Percentiles rank a stretch among this genome's conserved stretches.
Conservation (phyloP, 2,888 invertebrate genomes). For the Cantharis rufa region DNA sequence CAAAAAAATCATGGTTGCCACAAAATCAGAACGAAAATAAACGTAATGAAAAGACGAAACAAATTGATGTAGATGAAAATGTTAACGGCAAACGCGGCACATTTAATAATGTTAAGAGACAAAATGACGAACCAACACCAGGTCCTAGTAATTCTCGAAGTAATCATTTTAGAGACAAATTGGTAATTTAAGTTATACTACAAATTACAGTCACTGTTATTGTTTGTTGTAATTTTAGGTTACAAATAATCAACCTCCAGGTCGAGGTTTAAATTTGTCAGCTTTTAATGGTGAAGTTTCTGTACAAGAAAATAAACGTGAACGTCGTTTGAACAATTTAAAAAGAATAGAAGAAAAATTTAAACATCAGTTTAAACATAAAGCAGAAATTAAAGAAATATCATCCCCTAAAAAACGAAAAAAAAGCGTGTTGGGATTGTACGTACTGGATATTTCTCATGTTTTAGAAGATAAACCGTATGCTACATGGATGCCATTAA, state of each 20-base stretch:
- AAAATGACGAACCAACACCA: constrained; percentile 39
- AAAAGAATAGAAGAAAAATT: constrained; percentile 63
- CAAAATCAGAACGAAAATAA: constrained; percentile 52
- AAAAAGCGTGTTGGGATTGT: constrained; percentile 74
- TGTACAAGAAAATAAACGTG: constrained; percentile 54
- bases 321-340: constrained; percentile 66
- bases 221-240: neutral
- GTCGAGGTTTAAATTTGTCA: constrained; percentile 59
- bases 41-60: constrained; percentile 49
- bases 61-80: constrained; percentile 71
- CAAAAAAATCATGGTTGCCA: constrained; percentile 59
- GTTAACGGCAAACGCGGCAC: constrained; percentile 72
- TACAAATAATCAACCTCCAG: neutral
- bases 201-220: neutral
- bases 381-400: constrained; percentile 6
- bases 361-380: constrained; percentile 29
- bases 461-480: constrained; percentile 68
- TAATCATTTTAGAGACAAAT: constrained; percentile 9
- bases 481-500: constrained; percentile 71
- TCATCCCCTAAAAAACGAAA: constrained; percentile 62
- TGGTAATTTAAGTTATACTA: neutral
- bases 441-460: constrained; percentile 82
- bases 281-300: constrained; percentile 55
- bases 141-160: constrained; percentile 23
- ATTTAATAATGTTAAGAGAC: constrained; percentile 42